phyloP scores from a whole-genome alignment of 2,113 vertebrate species.

The Sapajus apella region DNA sequence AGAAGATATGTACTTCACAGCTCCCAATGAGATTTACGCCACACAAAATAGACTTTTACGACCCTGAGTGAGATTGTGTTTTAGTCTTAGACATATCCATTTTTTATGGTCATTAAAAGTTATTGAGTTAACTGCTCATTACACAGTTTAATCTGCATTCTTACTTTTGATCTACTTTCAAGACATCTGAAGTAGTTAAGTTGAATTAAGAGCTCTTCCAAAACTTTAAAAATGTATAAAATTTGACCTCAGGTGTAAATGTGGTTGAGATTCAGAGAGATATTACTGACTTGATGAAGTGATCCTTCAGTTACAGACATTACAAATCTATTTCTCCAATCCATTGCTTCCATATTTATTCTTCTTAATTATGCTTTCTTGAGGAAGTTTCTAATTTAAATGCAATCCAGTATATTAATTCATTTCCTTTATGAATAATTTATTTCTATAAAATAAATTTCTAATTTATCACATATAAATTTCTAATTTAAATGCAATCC shows the following conservation, averaged over 20 bases:
- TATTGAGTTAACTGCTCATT: constrained; percentile 77
- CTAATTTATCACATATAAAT: no score
- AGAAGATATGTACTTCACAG: constrained; percentile 47
- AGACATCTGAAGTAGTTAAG: constrained; percentile 19
- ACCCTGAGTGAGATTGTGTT: constrained; percentile 44
- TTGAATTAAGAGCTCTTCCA: constrained; percentile 43
- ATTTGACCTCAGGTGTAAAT: constrained; percentile 45
- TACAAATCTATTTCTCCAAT: background rate
- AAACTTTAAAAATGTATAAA: constrained; percentile 55
- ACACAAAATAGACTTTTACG: constrained; percentile 76
- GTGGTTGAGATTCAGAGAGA: background rate
- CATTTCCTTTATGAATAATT: background rate
- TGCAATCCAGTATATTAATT: background rate
- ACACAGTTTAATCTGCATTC: constrained; percentile 68
- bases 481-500: background rate
- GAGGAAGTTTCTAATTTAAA: background rate
- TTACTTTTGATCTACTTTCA: constrained; percentile 62
- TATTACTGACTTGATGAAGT: background rate
- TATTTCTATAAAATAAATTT: no score
- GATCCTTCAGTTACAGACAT: background rate
- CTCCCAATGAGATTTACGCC: constrained; percentile 58
- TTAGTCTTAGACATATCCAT: constrained; percentile 48
- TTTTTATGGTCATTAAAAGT: constrained; percentile 77
- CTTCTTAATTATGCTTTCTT: background rate
- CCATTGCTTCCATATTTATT: background rate